Percentiles rank a stretch among this genome's conserved stretches.
Conservation (phyloP, 2,888 invertebrate species). For the Tachina lurida region DNA sequence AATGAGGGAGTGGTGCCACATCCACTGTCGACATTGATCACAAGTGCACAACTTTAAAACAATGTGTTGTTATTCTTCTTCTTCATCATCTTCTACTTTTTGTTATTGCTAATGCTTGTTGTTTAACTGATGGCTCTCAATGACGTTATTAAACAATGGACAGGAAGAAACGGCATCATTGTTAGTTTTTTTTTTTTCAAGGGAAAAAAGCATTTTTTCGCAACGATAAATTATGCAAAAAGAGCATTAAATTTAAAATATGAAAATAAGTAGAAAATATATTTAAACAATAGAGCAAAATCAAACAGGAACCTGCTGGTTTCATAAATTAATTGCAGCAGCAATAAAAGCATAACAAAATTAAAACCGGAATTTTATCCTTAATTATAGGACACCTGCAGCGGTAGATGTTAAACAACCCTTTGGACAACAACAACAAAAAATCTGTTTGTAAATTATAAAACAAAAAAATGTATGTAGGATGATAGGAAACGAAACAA, state of each 20-base stretch:
- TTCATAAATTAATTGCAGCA: slow-evolving; percentile 55
- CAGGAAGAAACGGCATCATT: slow-evolving; percentile 66
- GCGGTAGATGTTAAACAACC: slow-evolving; percentile 65
- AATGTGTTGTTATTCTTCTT: slow-evolving; percentile 31
- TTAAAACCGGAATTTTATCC: slow-evolving; percentile 64
- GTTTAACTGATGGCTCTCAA: slow-evolving; percentile 55
- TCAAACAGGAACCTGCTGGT: slow-evolving; percentile 64
- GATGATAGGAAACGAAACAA: slow-evolving; percentile 61
- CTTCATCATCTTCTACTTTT: slow-evolving; percentile 8
- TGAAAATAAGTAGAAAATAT: slow-evolving; percentile 3
- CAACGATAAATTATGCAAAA: slow-evolving; percentile 50
- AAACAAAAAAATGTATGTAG: slow-evolving; percentile 32
- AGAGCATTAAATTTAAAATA: slow-evolving; percentile 32
- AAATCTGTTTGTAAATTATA: slow-evolving; percentile 17
- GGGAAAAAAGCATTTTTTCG: slow-evolving; percentile 37
- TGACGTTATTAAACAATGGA: slow-evolving; percentile 57
- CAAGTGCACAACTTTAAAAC: slow-evolving; percentile 35
- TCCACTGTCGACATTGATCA: slow-evolving; percentile 49
- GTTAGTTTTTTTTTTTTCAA: slow-evolving; percentile 37
- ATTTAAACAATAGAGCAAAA: slow-evolving; percentile 47
- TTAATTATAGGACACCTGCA: slow-evolving; percentile 68
- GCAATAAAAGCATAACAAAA: slow-evolving; percentile 28
- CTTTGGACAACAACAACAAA: slow-evolving; percentile 28
- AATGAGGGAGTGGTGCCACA: slow-evolving; percentile 54
- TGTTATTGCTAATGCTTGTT: slow-evolving; percentile 25